Evolutionary conservation across 2,113 vertebrate species (phyloP), one percentile per base, ranked within the genome.

Genomic region (Aphelocoma coerulescens): DNA sequence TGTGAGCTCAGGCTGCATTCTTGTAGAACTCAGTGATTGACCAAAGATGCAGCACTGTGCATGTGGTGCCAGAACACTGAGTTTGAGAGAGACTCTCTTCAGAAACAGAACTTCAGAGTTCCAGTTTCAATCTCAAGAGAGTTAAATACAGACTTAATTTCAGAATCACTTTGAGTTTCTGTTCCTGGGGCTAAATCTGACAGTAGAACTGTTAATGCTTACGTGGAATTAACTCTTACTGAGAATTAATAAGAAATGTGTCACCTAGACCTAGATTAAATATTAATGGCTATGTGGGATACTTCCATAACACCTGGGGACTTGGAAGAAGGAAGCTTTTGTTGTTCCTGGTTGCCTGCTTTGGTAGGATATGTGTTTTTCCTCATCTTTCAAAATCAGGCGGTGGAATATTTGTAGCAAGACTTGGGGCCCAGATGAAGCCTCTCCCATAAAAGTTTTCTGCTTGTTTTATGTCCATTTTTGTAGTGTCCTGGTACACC

Each of bases 401-500:
- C 57, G 39, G 28, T 71, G 11, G 33, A 54, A 32, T 79, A 46
- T 82, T 82, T 93, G 30, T 63, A 63, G 51, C 20, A 90, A 51
- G 58, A 59, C 9, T 58, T 41, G 28, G 15, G 35, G 16, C 5
- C 10, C 18, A 59, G 55, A 7, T 84, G 39, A 81, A 74, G 16
- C 58, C 18, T 93, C 35, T 76, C 7, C 35, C 10, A 5, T 10
- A 3, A 5, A 44, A 27, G 27, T 71, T 89, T 87, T 89, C 37
- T 69, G 51, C 10, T 1, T 0, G 0, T 78, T 85, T 72, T 63
- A 0, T 79, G 23, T 86, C 30, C 3, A 0, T 72, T 71, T 62
- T 85, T 69, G 2, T 78, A 99, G 99, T 67, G 95, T 98, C 27
- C 97, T 99, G 95, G 98, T 99, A 5, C 99, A 99, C 89, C 97